Evolutionary conservation across 2,113 vertebrate genomes (phyloP).

Genomic region (Oncorhynchus tshawytscha): DNA sequence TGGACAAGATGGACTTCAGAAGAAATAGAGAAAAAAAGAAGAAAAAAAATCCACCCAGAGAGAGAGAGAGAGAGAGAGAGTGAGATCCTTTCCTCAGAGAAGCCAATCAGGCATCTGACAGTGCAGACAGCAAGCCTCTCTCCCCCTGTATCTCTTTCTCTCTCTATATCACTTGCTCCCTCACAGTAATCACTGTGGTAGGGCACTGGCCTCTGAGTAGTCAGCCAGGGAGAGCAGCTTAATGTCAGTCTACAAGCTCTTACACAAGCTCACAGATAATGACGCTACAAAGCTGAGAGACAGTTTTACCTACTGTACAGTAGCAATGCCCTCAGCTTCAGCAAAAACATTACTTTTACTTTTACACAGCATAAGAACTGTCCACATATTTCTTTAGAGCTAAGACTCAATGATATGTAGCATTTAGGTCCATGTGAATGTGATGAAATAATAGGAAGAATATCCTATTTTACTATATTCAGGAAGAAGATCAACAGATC

Average conservation of each 20-base stretch:
- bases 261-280: conserved; percentile 6
- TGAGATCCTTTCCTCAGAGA: too few species aligned
- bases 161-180: not conserved
- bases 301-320: not conserved
- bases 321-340: not conserved
- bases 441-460: not conserved
- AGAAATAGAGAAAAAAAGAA: too few species aligned
- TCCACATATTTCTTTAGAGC: not conserved
- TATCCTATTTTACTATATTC: conserved; percentile 1
- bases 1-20: too few species aligned
- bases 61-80: too few species aligned
- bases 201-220: not conserved
- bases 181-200: conserved; percentile 7
- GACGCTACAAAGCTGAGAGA: not conserved
- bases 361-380: not conserved
- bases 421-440: not conserved
- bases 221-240: not conserved
- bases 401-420: not conserved
- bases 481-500: not conserved
- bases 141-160: not conserved
- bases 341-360: not conserved
- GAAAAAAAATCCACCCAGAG: too few species aligned
- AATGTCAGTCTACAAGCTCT: conserved; percentile 1
- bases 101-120: too few species aligned
- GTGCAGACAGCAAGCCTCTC: too few species aligned